Percentiles rank a stretch among this genome's conserved stretches.
Conservation (phyloP, 2,888 invertebrate species). For the Endomychus coccineus region DNA sequence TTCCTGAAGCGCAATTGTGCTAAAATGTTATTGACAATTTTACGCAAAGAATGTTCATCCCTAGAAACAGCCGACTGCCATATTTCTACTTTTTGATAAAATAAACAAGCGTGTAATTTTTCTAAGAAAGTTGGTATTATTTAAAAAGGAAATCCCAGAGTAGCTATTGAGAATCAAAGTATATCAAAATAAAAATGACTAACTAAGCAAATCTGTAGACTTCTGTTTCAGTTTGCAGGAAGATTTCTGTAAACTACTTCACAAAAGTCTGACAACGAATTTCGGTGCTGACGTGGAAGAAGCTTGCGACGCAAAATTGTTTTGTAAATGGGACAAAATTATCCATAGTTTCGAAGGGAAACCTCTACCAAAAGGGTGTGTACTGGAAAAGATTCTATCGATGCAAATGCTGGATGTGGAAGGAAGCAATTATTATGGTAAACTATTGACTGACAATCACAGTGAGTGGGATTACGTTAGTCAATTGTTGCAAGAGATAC, state of each 20-base stretch:
- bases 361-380: slow-evolving; percentile 48
- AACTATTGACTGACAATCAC: slow-evolving; percentile 21
- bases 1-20: no score
- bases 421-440: slow-evolving; percentile 30
- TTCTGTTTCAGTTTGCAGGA: slow-evolving; percentile 30
- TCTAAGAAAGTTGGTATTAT: no score
- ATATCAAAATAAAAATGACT: no score
- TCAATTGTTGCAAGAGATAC: slow-evolving; percentile 31
- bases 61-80: no score
- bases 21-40: no score
- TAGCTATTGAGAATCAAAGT: no score
- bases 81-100: no score
- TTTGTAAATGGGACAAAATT: slow-evolving; percentile 30
- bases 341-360: slow-evolving; percentile 21
- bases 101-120: no score
- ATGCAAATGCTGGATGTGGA: slow-evolving; percentile 52
- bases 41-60: no score
- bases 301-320: slow-evolving; percentile 25
- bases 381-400: slow-evolving; percentile 53
- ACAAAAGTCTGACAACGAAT: slow-evolving; percentile 30
- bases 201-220: no score
- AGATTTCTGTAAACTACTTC: slow-evolving; percentile 34
- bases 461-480: slow-evolving; percentile 31
- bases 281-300: slow-evolving; percentile 19
- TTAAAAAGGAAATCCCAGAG: no score